phyloP scores from a whole-genome alignment of 2,797 vertebrate genomes.

The Craterocephalus amniculus region DNA sequence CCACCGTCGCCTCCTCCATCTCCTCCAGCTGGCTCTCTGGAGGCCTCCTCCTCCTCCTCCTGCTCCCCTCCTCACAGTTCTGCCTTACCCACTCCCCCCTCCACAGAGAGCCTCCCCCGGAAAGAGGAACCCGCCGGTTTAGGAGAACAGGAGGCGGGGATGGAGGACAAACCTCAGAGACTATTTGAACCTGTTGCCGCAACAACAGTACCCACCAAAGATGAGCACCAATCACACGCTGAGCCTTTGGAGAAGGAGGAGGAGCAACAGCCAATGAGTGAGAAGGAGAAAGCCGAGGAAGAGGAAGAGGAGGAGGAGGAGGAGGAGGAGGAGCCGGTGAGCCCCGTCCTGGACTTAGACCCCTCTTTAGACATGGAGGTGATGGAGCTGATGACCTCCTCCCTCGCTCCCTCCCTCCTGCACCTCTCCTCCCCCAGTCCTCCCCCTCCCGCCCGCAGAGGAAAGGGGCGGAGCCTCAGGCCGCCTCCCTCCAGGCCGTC shows the following conservation, averaged over 20 bases:
- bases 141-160: neutral
- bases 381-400: conserved; percentile 75
- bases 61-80: conserved; percentile 15
- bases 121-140: conserved; percentile 13
- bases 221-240: conserved; percentile 23
- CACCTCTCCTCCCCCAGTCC: conserved; percentile 75
- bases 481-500: conserved; percentile 72
- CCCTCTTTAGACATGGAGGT: conserved; percentile 69
- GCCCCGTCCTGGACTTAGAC: conserved; percentile 67
- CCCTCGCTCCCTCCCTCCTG: conserved; percentile 76
- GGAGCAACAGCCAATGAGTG: conserved; percentile 32
- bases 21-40: conserved; percentile 47
- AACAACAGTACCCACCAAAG: conserved; percentile 43
- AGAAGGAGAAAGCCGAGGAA: conserved; percentile 6
- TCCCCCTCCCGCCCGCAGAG: conserved; percentile 19
- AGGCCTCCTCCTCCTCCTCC: conserved; percentile 19
- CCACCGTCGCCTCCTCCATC: conserved; percentile 9
- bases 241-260: conserved; percentile 40
- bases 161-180: conserved; percentile 36
- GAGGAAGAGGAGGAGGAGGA: conserved; percentile 30
- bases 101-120: conserved; percentile 11
- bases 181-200: conserved; percentile 25
- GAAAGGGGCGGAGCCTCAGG: conserved; percentile 61
- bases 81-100: conserved; percentile 25
- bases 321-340: conserved; percentile 61